These are phyloP conservation scores for Andrena trimmerana DNA, from an alignment of 2,888 invertebrate genomes.

Conservation along the genomic window DNA sequence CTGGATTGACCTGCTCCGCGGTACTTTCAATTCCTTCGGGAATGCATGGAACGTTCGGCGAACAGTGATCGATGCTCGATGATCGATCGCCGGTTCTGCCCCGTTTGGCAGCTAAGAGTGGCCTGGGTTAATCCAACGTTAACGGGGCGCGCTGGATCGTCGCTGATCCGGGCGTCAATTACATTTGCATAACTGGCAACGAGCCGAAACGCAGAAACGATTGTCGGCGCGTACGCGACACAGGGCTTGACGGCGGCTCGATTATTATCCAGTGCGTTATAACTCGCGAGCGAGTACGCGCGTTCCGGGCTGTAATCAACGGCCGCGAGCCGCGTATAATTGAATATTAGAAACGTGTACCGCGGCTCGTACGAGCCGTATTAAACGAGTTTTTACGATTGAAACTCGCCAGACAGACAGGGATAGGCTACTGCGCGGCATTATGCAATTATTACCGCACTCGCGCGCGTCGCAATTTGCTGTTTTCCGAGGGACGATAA, in stretches of 20 bases:
- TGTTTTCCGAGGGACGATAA: conserved; percentile 1
- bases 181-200: conserved; percentile 40
- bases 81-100: background rate
- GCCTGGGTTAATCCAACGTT: conserved; percentile 56
- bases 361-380: conserved; percentile 7
- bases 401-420: background rate
- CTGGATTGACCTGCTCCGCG: conserved; percentile 8
- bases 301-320: conserved; percentile 38
- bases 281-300: background rate
- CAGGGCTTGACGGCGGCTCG: background rate
- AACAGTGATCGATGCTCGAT: conserved; percentile 19
- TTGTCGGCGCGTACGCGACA: conserved; percentile 15
- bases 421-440: conserved; percentile 3
- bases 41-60: conserved; percentile 1
- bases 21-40: conserved; percentile 1
- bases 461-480: background rate
- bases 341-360: conserved; percentile 53
- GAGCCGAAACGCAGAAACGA: conserved; percentile 35
- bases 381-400: conserved; percentile 36
- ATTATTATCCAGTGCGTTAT: conserved; percentile 42
- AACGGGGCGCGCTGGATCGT: conserved; percentile 15
- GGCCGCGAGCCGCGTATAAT: conserved; percentile 27
- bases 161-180: conserved; percentile 36
- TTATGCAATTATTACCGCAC: conserved; percentile 41
- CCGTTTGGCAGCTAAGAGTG: conserved; percentile 26